Conservation (phyloP, 2,113 vertebrate genomes). For the Noturus placidus region DNA sequence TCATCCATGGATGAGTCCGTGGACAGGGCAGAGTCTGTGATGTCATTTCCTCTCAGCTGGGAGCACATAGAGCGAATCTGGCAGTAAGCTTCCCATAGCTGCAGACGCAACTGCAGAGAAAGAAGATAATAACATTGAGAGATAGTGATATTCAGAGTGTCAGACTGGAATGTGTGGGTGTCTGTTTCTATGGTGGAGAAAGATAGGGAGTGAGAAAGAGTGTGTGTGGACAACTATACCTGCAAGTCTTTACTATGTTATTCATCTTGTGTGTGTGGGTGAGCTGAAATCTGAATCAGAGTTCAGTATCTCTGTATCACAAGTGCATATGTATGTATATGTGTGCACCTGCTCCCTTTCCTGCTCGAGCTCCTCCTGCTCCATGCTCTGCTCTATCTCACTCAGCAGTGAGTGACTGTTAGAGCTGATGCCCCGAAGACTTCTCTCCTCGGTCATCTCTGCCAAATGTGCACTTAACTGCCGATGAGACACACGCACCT, state of each 20-base stretch:
- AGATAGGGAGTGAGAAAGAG: neutral
- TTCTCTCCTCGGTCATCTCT: constrained; percentile 87
- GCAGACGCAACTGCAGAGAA: constrained; percentile 82
- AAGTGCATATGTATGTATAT: neutral
- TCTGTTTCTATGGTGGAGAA: neutral
- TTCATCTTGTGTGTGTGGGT: neutral
- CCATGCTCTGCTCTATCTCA: constrained; percentile 98
- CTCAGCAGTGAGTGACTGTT: constrained; percentile 88
- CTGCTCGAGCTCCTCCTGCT: constrained; percentile 96
- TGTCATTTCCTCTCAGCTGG: constrained; percentile 92
- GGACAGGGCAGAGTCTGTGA: constrained; percentile 93
- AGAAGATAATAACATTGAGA: neutral
- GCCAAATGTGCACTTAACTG: constrained; percentile 85
- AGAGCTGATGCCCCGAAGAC: constrained; percentile 82
- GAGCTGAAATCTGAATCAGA: constrained; percentile 6
- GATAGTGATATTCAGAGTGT: neutral
- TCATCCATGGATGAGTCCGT: constrained; percentile 98
- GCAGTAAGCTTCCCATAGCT: constrained; percentile 97
- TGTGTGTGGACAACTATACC: neutral
- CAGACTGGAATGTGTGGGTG: neutral
- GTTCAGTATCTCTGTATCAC: neutral
- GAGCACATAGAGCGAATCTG: constrained; percentile 94
- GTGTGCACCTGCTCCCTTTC: constrained; percentile 90
- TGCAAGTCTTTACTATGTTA: neutral
- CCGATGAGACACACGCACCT: constrained; percentile 85